These are phyloP conservation scores for Acridotheres tristis DNA, from an alignment of 2,797 vertebrate genomes.

Conservation along the genomic window DNA sequence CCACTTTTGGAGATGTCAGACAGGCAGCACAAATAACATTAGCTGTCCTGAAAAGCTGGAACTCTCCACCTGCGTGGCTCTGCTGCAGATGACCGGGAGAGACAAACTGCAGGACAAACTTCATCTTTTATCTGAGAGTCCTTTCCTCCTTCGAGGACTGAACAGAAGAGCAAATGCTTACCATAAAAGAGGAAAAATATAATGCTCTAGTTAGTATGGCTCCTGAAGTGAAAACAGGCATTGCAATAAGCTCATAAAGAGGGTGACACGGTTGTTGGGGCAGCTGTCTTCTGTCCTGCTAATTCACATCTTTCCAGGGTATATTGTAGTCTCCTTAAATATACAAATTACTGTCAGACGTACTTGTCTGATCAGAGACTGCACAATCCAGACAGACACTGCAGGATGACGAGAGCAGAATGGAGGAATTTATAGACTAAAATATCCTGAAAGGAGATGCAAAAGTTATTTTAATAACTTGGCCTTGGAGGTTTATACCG, in stretches of 20 bases:
- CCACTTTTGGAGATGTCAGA: neutral
- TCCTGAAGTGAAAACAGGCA: neutral
- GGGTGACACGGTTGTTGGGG: neutral
- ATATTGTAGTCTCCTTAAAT: neutral
- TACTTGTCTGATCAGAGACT: neutral
- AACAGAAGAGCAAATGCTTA: neutral
- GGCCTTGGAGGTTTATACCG: neutral
- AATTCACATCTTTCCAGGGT: neutral
- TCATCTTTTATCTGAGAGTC: neutral
- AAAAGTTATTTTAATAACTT: neutral
- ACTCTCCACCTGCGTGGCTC: neutral
- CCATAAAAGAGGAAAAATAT: neutral
- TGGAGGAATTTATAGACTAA: neutral
- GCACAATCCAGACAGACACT: neutral
- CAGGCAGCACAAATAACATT: neutral
- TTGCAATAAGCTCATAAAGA: neutral
- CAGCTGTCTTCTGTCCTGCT: neutral
- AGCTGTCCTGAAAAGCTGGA: neutral
- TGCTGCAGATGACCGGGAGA: neutral
- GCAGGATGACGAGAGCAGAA: constrained; percentile 40
- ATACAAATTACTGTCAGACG: neutral
- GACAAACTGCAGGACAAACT: neutral
- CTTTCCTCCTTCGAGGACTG: neutral
- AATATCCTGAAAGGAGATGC: constrained; percentile 1
- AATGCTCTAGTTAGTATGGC: neutral